These are phyloP conservation scores for Dryococelus australis DNA, from an alignment of 2,888 invertebrate genomes.

Conservation along the genomic window DNA sequence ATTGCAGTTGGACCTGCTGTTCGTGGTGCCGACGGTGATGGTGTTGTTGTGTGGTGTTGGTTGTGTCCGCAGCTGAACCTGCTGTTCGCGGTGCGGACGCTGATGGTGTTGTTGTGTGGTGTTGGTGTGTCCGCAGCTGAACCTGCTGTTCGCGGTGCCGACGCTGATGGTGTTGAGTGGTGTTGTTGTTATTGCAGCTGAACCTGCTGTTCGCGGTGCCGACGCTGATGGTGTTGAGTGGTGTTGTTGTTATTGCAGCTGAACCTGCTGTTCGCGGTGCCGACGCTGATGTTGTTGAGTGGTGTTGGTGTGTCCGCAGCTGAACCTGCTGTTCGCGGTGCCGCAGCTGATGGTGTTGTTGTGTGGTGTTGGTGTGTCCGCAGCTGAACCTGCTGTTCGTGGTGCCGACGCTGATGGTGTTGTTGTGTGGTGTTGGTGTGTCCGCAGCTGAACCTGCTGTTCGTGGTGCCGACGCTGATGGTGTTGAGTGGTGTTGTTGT, in stretches of 20 bases:
- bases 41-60: no score
- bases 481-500: no score
- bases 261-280: constrained; percentile 75
- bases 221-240: constrained; percentile 82
- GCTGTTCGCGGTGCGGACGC: constrained; percentile 80
- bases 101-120: constrained; percentile 82
- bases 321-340: constrained; percentile 74
- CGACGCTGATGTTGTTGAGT: constrained; percentile 86
- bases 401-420: constrained; percentile 86
- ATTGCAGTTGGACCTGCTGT: constrained; percentile 68
- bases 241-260: no score
- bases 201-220: constrained; percentile 78
- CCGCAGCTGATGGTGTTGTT: constrained; percentile 86
- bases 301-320: no score
- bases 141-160: constrained; percentile 77
- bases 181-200: no score
- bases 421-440: no score
- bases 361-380: no score
- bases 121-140: constrained; percentile 65
- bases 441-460: constrained; percentile 67
- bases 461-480: constrained; percentile 84
- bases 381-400: constrained; percentile 72
- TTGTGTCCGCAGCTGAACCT: constrained; percentile 66
- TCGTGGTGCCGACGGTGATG: constrained; percentile 84
- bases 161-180: constrained; percentile 84